Percentiles rank a stretch among this genome's conserved stretches.
Evolutionary conservation across 92 coral and sea anemone species (phyloP).

Genomic region (Meandrina meandrites): DNA sequence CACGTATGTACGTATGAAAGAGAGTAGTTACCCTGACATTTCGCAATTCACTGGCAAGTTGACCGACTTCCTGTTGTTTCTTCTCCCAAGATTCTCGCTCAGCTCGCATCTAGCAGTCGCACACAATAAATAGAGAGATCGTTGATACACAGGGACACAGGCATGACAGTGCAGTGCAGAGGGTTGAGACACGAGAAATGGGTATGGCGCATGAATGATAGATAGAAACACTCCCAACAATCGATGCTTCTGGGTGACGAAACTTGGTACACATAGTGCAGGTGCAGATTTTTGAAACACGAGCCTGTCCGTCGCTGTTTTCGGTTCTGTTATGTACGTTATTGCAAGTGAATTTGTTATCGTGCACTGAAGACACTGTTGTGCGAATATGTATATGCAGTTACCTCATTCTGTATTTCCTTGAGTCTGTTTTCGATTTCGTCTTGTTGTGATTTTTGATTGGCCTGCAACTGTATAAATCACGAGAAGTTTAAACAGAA

Average conservation of each 20-base stretch:
- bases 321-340: background rate
- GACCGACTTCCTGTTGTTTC: conserved; percentile 90
- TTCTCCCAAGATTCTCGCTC: conserved; percentile 91
- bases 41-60: conserved; percentile 88
- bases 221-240: background rate
- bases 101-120: conserved; percentile 74
- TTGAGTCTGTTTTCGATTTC: conserved; percentile 81
- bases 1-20: conserved; percentile 27
- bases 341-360: background rate
- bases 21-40: conserved; percentile 84
- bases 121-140: conserved; percentile 14
- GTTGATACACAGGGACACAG: background rate
- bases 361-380: background rate
- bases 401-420: conserved; percentile 90
- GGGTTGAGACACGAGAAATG: background rate
- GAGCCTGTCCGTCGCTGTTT: background rate
- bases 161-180: background rate
- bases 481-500: background rate
- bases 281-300: background rate
- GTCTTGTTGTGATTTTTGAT: conserved; percentile 86
- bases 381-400: too few relatives aligned
- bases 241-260: background rate
- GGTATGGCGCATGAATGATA: background rate
- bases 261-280: background rate
- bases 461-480: conserved; percentile 78